Base-by-base conservation (phyloP, 2,113 vertebrate species). In the Datnioides undecimradiatus region DNA sequence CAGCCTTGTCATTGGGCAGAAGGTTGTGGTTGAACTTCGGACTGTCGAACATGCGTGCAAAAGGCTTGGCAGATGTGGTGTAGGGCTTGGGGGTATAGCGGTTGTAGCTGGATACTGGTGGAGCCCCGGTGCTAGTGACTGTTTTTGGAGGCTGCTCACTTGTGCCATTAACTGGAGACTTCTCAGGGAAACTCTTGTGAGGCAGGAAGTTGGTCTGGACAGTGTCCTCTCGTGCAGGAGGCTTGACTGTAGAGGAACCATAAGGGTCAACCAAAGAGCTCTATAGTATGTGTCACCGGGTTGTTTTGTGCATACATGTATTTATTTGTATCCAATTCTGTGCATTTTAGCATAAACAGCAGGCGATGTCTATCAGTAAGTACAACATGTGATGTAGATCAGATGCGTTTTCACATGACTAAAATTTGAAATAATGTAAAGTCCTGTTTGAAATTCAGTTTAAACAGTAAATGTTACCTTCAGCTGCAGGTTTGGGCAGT, bases 11-110 rank as follows among this genome's bases (percentile, higher is more conserved):
- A 51, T 96, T 97, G 86, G 98, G 96, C 93, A 99, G 91, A 78
- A 99, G 97, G 89, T 99, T 99, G 91, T 99, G 98, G 92, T 97
- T 99, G 93, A 99, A 99, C 82, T 99, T 99, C 0, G 98, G 98
- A 74, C 97, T 99, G 82, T 99, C 98, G 34, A 99, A 99, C 93
- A 99, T 99, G 92, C 97, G 96, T 45, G 99, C 96, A 67, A 97
- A 99, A 3, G 96, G 96, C 45, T 95, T 95, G 58, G 96, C 96
- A 54, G 96, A 95, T 64, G 90, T 94, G 29, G 94, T 97, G 82
- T 95, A 97, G 5, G 96, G 96, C 81, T 97, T 97, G 80, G 96
- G 92, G 17, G 94, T 91, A 85, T 96, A 98, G 65, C 94, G 95
- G 75, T 95, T 97, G 73, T 96, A 97, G 78, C 93, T 91, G 48